These are phyloP conservation scores for Neolamprologus modestus DNA, from an alignment of 2,113 vertebrate genomes.

Conservation along the genomic window DNA sequence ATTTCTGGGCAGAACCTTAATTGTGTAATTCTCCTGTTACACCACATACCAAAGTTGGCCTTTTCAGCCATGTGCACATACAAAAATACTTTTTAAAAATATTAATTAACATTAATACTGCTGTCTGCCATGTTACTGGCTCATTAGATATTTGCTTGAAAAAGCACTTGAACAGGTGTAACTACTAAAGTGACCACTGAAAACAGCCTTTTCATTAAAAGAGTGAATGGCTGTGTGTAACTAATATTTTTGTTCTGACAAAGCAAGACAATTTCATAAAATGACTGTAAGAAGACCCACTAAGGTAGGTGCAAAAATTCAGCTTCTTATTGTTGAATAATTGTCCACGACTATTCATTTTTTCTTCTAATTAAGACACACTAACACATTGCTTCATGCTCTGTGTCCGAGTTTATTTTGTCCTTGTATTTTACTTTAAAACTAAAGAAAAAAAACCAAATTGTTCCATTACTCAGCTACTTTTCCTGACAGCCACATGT, in stretches of 20 bases:
- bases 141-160: neutral
- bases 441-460: neutral
- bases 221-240: neutral
- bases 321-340: neutral
- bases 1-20: neutral
- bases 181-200: neutral
- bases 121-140: neutral
- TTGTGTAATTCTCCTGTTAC: neutral
- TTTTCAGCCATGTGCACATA: neutral
- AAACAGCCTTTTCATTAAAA: neutral
- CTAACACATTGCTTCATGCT: neutral
- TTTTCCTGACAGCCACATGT: neutral
- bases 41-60: neutral
- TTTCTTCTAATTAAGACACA: neutral
- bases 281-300: neutral
- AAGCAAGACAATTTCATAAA: neutral
- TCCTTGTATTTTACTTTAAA: neutral
- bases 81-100: neutral
- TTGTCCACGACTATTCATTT: neutral
- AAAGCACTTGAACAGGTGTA: neutral
- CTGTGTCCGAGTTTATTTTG: accelerated
- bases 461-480: neutral
- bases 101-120: neutral
- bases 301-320: neutral
- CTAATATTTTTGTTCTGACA: neutral